Conservation (phyloP, 2,113 vertebrate species). For the Periophthalmodon schlosseri region DNA sequence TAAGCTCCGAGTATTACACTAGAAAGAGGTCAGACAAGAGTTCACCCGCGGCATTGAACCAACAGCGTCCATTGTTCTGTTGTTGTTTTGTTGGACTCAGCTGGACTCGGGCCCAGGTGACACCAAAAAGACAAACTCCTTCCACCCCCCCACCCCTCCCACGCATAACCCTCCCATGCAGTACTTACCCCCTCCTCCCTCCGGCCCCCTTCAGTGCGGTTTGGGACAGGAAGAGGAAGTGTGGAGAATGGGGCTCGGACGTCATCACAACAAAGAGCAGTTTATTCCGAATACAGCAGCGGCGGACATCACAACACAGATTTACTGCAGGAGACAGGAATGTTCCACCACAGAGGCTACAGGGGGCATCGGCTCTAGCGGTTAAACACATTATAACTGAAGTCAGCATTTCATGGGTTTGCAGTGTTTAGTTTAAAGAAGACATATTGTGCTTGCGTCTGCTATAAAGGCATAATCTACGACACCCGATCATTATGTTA, state of each 20-base stretch:
- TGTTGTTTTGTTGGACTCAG: background rate
- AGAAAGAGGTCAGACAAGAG: slow-evolving; percentile 18
- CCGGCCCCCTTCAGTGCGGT: background rate
- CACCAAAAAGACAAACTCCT: slow-evolving; percentile 43
- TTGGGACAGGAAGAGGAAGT: slow-evolving; percentile 62
- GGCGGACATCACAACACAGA: slow-evolving; percentile 4
- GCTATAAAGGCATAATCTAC: too few relatives aligned
- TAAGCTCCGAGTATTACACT: background rate
- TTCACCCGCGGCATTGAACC: background rate
- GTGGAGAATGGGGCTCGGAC: slow-evolving; percentile 58
- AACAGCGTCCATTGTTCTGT: slow-evolving; percentile 28
- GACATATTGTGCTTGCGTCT: too few relatives aligned
- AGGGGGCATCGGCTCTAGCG: background rate
- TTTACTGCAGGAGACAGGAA: slow-evolving; percentile 12
- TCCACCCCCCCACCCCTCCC: slow-evolving; percentile 26
- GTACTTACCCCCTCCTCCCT: background rate
- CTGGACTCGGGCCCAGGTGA: slow-evolving; percentile 42
- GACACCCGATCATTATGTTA: too few relatives aligned
- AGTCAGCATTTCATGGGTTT: background rate
- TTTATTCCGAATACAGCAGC: slow-evolving; percentile 17
- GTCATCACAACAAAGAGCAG: slow-evolving; percentile 52
- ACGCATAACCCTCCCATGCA: background rate
- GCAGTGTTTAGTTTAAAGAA: background rate
- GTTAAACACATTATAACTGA: background rate
- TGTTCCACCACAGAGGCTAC: background rate